Conservation (phyloP, 2,888 invertebrate genomes). For the Sarcophaga rosellei region DNA sequence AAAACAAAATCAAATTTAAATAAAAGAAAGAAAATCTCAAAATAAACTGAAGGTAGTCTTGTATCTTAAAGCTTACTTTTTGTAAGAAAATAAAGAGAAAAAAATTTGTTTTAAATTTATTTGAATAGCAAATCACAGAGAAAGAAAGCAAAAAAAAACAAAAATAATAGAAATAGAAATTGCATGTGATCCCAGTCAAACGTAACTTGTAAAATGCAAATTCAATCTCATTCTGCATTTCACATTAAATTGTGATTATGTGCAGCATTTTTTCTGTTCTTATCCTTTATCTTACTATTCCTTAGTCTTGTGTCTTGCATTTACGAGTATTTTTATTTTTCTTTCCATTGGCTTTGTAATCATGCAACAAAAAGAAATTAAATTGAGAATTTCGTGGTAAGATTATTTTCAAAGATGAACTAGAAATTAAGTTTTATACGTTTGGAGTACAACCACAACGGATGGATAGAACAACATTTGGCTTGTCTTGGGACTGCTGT, state of each 20-base stretch:
- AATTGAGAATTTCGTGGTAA: slow-evolving; percentile 5
- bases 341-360: neutral
- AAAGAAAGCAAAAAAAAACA: neutral
- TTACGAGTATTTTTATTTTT: neutral
- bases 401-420: neutral
- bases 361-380: neutral
- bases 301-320: neutral
- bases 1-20: slow-evolving; percentile 28
- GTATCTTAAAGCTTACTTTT: slow-evolving; percentile 9
- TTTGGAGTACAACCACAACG: neutral
- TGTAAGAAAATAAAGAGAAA: slow-evolving; percentile 3
- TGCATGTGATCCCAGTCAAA: slow-evolving; percentile 34
- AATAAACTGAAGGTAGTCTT: slow-evolving; percentile 8
- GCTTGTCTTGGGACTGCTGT: neutral
- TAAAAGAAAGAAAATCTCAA: neutral
- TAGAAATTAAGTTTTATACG: neutral
- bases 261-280: slow-evolving; percentile 1
- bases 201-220: slow-evolving; percentile 1
- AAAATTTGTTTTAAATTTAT: neutral
- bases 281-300: neutral
- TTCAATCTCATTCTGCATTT: slow-evolving; percentile 6
- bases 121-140: neutral
- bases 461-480: neutral
- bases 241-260: slow-evolving; percentile 32
- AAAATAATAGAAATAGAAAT: neutral